Percentiles rank a stretch among this genome's conserved stretches.
Evolutionary conservation across 2,113 vertebrate genomes (phyloP).

Genomic region (Perccottus glenii): DNA sequence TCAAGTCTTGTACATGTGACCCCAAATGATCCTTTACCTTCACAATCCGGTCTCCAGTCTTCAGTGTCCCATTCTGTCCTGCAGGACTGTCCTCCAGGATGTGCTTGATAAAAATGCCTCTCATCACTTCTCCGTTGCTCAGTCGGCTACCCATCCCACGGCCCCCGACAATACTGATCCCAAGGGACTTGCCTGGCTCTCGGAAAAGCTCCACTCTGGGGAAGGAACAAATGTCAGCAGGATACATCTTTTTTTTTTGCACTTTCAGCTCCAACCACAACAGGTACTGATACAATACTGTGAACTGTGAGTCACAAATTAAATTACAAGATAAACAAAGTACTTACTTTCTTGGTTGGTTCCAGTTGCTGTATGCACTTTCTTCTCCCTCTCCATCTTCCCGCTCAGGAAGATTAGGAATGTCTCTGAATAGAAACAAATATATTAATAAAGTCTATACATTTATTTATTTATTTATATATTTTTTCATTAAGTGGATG

Average conservation of each 20-base stretch:
- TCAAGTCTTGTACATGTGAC: not conserved
- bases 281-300: not conserved
- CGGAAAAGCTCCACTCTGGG: constrained; percentile 92
- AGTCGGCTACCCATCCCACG: constrained; percentile 97
- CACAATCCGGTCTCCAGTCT: constrained; percentile 93
- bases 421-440: constrained; percentile 67
- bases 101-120: constrained; percentile 98
- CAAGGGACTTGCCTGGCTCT: constrained; percentile 91
- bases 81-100: constrained; percentile 96
- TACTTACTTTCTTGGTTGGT: constrained; percentile 89
- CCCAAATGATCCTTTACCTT: constrained; percentile 80
- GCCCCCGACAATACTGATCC: constrained; percentile 97
- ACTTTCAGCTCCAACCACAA: not conserved
- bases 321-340: not conserved
- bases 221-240: constrained; percentile 18
- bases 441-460: not conserved
- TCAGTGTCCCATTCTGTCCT: constrained; percentile 91
- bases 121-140: constrained; percentile 96
- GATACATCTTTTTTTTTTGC: not conserved
- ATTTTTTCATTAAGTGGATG: not conserved
- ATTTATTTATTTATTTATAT: not conserved
- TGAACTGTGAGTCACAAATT: constrained; percentile 9
- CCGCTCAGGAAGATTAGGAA: constrained; percentile 90
- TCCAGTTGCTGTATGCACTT: constrained; percentile 92
- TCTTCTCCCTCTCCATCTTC: constrained; percentile 98